Evolutionary conservation across 2,888 invertebrate genomes (phyloP).

Genomic region (Eristalis pertinax): DNA sequence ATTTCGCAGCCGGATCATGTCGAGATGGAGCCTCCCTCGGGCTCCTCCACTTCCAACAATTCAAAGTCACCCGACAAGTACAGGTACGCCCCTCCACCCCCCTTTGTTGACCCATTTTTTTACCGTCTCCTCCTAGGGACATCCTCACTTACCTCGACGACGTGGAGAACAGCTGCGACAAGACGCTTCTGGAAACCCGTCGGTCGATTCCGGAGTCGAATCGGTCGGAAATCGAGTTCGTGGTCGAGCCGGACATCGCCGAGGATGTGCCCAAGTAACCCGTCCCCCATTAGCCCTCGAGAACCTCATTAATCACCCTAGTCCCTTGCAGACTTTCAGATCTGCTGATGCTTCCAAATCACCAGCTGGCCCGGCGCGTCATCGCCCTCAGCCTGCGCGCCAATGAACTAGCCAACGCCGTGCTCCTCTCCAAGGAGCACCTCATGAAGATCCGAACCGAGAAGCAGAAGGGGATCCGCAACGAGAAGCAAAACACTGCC

Average conservation of each 20-base stretch:
- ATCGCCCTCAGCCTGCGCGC: conserved; percentile 80
- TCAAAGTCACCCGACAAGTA: conserved; percentile 76
- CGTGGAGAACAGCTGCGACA: conserved; percentile 81
- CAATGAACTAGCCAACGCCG: conserved; percentile 81
- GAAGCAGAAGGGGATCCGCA: conserved; percentile 79
- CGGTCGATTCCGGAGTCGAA: conserved; percentile 80
- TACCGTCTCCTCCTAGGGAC: conserved; percentile 75
- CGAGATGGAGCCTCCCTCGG: conserved; percentile 29
- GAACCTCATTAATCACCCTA: not conserved
- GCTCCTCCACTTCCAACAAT: conserved; percentile 23
- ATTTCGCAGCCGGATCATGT: conserved; percentile 73
- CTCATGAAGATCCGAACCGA: conserved; percentile 79
- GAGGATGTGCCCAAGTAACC: conserved; percentile 81
- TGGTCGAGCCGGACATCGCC: conserved; percentile 80
- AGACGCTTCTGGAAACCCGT: conserved; percentile 79
- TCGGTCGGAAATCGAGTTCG: conserved; percentile 80
- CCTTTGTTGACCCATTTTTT: not conserved
- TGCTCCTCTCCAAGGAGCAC: conserved; percentile 81
- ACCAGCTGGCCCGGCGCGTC: conserved; percentile 80
- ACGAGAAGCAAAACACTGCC: conserved; percentile 81
- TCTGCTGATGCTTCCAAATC: conserved; percentile 81
- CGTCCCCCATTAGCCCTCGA: not conserved
- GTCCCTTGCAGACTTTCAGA: conserved; percentile 77
- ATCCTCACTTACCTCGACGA: conserved; percentile 81
- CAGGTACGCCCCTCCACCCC: conserved; percentile 73